Base-by-base conservation (phyloP, 2,113 vertebrate species). In the Crypturellus undulatus region DNA sequence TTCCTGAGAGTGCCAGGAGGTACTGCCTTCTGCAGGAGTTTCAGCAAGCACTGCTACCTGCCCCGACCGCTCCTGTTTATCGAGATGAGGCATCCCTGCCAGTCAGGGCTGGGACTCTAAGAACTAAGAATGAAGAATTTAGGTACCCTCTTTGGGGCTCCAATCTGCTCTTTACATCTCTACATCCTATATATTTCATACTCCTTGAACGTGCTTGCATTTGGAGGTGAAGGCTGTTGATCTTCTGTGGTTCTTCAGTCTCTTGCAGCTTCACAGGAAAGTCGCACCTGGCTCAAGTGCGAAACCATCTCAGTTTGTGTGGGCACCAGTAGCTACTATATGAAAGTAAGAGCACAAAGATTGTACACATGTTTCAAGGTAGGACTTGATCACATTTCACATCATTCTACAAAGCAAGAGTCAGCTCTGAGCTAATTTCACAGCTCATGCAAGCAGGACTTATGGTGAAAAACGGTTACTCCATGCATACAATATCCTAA, bases 311-410 rank as follows among this genome's bases (percentile, higher is more conserved):
- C 45, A 19, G 20, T 19, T 36, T 12, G 30, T 13, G 65, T 14
- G 10, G 79, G 22, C 40, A 91, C 7, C 36, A 79, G 75, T 58
- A 90, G 87, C 24, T 20, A 82, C 36, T 25, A 70, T 42, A 32
- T 17, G 67, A 87, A 96, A 94, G 85, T 70, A 88, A 84, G 96
- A 89, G 67, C 77, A 90, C 92, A 93, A 42, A 70, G 16, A 64
- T 14, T 24, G 19, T 6, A 20, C 13, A 5, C 32, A 22, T 51
- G 16, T 75, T 96, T 92, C 60, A 32, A 52, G 38, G 69, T 32
- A 91, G 63, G 90, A 62, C 9, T 38, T 24, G 10, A 30, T 59
- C 68, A 77, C 24, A 58, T 79, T 79, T 84, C 79, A 81, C 38
- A 65, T 77, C 18, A 52, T 56, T 75, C 40, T 87, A 79, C 72